Evolutionary conservation across 2,888 invertebrate genomes (phyloP), one percentile per base, ranked within the genome.

Genomic region (Ischnura elegans): DNA sequence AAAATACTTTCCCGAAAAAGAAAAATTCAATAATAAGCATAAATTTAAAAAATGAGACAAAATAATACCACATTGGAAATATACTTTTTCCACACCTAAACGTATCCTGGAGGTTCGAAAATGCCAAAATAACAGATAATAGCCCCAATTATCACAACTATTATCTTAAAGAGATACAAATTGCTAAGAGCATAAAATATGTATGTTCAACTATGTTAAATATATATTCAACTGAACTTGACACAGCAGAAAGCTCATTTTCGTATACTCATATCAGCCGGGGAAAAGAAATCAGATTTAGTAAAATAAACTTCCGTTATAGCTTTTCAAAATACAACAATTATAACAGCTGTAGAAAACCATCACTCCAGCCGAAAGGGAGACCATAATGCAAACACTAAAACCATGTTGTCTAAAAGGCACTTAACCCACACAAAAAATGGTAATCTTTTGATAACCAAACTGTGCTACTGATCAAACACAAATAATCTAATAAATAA

Each of bases 331-430:
- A 55, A 51, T 51, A 36, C 87, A 61, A 16, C 36, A 13, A 47
- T 10, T 13, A n/a, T n/a, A n/a, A n/a, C n/a, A n/a, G n/a, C n/a
- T n/a, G n/a, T n/a, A n/a, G 8, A 36, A 51, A 8, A 87, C 29
- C 29, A 87, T 29, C 87, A 87, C 61, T 87, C 55, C 42, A 36
- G 21, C 46, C 87, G n/a, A 46, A 43, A n/a, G 10, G 51, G 61
- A 36, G 55, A 55, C 42, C 87, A 55, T 42, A 8, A 25, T n/a
- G 25, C 10, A 86, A 45, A 10, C 19, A 43, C 25, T 25, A 42
- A 36, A 55, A 87, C 55, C 55, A 25, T 55, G n/a, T 45, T 86
- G 86, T 86, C 45, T 42, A 51, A 55, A 55, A 87, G 55, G 87
- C 55, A 87, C 87, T 87, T 55, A 55, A 55, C 55, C 87, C 36